Evolutionary conservation across 2,797 vertebrate species (phyloP).

Genomic region (Kryptolebias ocellatus): DNA sequence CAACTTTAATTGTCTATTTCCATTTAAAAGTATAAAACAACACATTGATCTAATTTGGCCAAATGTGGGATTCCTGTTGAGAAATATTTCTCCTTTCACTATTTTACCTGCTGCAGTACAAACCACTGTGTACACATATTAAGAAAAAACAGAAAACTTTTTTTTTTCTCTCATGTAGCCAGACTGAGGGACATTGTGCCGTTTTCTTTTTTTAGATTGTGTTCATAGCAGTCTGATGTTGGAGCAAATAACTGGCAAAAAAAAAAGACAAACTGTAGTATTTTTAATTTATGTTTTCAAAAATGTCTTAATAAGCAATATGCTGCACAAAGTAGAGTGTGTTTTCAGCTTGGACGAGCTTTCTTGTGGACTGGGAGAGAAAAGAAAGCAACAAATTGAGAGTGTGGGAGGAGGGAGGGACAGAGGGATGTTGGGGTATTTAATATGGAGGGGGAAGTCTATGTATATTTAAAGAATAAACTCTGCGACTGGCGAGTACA

Average conservation of each 20-base stretch:
- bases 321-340: conserved; percentile 83
- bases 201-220: conserved; percentile 62
- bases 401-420: conserved; percentile 40
- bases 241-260: conserved; percentile 53
- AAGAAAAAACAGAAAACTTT: conserved; percentile 16
- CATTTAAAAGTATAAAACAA: neutral
- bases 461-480: conserved; percentile 87
- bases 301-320: conserved; percentile 87
- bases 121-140: conserved; percentile 50
- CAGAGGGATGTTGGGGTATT: conserved; percentile 65
- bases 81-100: conserved; percentile 21
- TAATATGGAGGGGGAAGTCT: conserved; percentile 69
- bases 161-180: conserved; percentile 60
- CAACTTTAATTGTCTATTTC: conserved; percentile 18
- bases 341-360: conserved; percentile 72
- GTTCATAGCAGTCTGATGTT: conserved; percentile 62
- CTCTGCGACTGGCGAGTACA: conserved; percentile 76
- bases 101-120: conserved; percentile 36
- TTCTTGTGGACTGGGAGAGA: conserved; percentile 51
- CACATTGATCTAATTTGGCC: conserved; percentile 31
- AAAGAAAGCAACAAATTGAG: conserved; percentile 43
- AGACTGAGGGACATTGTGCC: conserved; percentile 81
- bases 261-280: conserved; percentile 72
- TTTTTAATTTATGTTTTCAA: conserved; percentile 83
- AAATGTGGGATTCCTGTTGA: conserved; percentile 53